Evolutionary conservation across 1,140 invertebrate species (phyloP), one percentile per base, ranked within the genome.

Genomic region (Drosophila kohkoa): DNA sequence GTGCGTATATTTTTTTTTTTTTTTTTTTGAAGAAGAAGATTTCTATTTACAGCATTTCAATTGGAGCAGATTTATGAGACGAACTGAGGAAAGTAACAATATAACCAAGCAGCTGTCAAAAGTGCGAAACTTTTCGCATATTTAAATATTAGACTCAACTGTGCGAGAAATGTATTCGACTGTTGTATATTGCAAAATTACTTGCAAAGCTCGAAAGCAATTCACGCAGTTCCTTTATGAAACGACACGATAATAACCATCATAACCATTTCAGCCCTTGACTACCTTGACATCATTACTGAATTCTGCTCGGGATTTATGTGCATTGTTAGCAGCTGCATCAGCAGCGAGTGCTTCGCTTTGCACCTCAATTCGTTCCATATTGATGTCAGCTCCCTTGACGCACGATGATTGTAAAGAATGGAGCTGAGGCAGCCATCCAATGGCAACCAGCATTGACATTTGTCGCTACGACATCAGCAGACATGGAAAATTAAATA

Each of bases 11-110:
- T 71, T 85, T 78, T 75, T 51, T 55, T 77, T 77, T 77, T 85
- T 78, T 75, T 48, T n/a, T n/a, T n/a, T n/a, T n/a, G n/a, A n/a
- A n/a, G n/a, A n/a, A n/a, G 75, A 70, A 62, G 67, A 85, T 87
- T 87, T 77, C 79, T 82, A 82, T 88, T 82, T 88, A 78, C 68
- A 77, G 79, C 82, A 79, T 86, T 87, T 87, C 72, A 87, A 87
- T 82, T 70, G 79, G 72, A 79, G 35, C 67, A 81, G 75, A 81
- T 68, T 78, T 86, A 75, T 86, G 75, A 82, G 80, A 49, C 28
- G 62, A 59, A 46, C 65, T 71, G 30, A 32, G 13, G 20, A 46
- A 7, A 20, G 54, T n/a, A 13, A 45, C 49, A 13, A 46, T 10
- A 7, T 4, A 32, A 13, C 30, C 20, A 28, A 30, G 13, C 7